Evolutionary conservation across 2,888 invertebrate species (phyloP).

Genomic region (Cataglyphis rosenhaueri): DNA sequence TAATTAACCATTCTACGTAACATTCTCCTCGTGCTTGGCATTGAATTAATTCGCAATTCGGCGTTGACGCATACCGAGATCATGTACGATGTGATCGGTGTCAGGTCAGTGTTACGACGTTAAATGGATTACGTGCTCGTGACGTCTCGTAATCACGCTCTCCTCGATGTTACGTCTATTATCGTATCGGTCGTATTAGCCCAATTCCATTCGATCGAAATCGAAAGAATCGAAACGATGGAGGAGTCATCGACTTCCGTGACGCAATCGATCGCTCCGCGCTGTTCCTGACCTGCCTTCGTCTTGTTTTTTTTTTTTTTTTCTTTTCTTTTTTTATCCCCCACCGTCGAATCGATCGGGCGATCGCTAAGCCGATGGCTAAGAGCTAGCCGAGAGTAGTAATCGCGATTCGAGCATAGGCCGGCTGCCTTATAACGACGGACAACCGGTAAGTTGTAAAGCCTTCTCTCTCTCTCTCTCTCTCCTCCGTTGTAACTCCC

Average conservation of each 20-base stretch:
- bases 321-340: slow-evolving; percentile 60
- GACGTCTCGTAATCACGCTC: slow-evolving; percentile 15
- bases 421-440: slow-evolving; percentile 74
- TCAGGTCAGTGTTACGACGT: slow-evolving; percentile 35
- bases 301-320: slow-evolving; percentile 17
- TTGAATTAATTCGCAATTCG: slow-evolving; percentile 40
- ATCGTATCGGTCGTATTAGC: not conserved
- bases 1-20: too few species aligned
- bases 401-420: slow-evolving; percentile 71
- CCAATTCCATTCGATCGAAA: slow-evolving; percentile 31
- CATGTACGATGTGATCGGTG: slow-evolving; percentile 14
- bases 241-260: slow-evolving; percentile 61
- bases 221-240: slow-evolving; percentile 55
- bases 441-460: slow-evolving; percentile 76
- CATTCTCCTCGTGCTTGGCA: not conserved
- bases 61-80: slow-evolving; percentile 9
- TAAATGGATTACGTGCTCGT: slow-evolving; percentile 31
- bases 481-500: slow-evolving; percentile 76
- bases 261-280: slow-evolving; percentile 66
- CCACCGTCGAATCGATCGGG: slow-evolving; percentile 48
- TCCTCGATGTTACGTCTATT: slow-evolving; percentile 22
- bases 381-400: slow-evolving; percentile 56
- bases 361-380: slow-evolving; percentile 56
- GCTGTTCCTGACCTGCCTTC: slow-evolving; percentile 75
- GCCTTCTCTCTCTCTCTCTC: slow-evolving; percentile 29